phyloP scores from a whole-genome alignment of 1,140 invertebrate species.

The Hyles euphorbiae region DNA sequence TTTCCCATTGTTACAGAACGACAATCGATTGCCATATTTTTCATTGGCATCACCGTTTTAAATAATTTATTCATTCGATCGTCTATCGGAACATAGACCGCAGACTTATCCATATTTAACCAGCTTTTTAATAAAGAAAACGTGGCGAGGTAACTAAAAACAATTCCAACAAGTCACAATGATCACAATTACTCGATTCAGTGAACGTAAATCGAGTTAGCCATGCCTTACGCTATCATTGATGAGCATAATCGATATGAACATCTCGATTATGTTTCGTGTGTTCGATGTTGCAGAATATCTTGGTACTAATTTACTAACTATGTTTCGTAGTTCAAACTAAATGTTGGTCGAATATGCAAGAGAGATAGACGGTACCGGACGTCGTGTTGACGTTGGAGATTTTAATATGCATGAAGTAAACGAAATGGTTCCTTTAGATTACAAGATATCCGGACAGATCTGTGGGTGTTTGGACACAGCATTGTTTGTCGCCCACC shows the following conservation, averaged over 20 bases:
- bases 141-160: constrained; percentile 28
- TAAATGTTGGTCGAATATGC: no score
- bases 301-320: not conserved
- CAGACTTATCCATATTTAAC: constrained; percentile 57
- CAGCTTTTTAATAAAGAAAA: constrained; percentile 53
- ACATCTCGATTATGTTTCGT: no score
- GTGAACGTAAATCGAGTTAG: constrained; percentile 47
- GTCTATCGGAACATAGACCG: constrained; percentile 32
- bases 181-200: constrained; percentile 44
- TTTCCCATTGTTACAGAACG: constrained; percentile 4
- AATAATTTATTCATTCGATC: constrained; percentile 40
- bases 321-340: no score
- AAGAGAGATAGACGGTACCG: no score
- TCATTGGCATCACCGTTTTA: constrained; percentile 32
- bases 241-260: not conserved
- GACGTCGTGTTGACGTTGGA: no score
- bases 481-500: no score
- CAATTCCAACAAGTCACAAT: constrained; percentile 35
- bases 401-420: no score
- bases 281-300: no score
- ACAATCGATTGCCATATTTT: not conserved
- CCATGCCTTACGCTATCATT: constrained; percentile 31
- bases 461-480: no score
- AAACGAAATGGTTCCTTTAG: no score
- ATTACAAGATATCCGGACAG: no score